Percentiles rank a stretch among this genome's conserved stretches.
phyloP scores from a whole-genome alignment of 2,797 vertebrate species.

The Todus mexicanus region DNA sequence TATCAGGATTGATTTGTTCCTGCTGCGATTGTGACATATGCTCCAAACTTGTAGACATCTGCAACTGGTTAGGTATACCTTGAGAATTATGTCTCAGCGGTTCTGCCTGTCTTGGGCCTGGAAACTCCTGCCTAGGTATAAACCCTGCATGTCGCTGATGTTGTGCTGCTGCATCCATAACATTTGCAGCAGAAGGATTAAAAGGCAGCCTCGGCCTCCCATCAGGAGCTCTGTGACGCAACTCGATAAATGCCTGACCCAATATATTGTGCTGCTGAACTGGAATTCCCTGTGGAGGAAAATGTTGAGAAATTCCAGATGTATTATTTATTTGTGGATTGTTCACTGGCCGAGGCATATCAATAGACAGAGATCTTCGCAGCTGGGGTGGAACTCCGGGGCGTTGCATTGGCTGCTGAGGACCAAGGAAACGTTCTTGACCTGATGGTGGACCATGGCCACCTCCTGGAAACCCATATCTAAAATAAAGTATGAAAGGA shows the following conservation, averaged over 20 bases:
- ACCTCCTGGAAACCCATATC: constrained; percentile 86
- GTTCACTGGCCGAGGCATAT: constrained; percentile 83
- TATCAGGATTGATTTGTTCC: constrained; percentile 73
- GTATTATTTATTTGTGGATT: constrained; percentile 68
- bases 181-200: constrained; percentile 63
- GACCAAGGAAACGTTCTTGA: constrained; percentile 87
- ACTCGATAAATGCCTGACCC: constrained; percentile 95
- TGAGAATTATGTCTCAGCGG: constrained; percentile 73
- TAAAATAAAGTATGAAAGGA: constrained; percentile 48
- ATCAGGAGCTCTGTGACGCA: constrained; percentile 89
- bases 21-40: constrained; percentile 81
- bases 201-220: constrained; percentile 86
- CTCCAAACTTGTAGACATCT: constrained; percentile 82
- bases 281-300: constrained; percentile 83
- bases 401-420: constrained; percentile 85
- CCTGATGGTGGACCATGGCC: constrained; percentile 78
- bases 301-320: constrained; percentile 83
- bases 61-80: constrained; percentile 72
- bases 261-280: constrained; percentile 95
- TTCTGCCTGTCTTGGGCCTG: constrained; percentile 81
- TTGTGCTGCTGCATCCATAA: constrained; percentile 76
- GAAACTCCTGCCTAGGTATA: constrained; percentile 79
- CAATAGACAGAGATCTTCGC: constrained; percentile 87
- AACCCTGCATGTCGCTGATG: constrained; percentile 79
- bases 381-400: constrained; percentile 84